Evolutionary conservation across 2,888 invertebrate species (phyloP).

Genomic region (Teleiodes luculella): DNA sequence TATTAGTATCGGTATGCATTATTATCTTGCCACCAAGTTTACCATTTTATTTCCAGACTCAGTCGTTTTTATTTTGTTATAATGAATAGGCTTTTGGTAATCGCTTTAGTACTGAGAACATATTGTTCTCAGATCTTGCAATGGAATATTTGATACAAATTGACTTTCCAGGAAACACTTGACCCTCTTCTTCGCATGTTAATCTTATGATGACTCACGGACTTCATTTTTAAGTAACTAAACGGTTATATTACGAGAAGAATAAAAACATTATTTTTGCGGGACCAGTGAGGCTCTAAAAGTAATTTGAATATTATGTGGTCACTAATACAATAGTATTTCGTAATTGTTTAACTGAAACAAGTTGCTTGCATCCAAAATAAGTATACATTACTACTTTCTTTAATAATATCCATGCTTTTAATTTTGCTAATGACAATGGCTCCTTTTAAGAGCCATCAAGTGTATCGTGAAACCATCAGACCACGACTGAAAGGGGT

Average conservation of each 20-base stretch:
- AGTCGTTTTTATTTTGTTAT: not conserved
- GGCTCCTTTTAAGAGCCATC: not conserved
- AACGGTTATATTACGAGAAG: too few relatives aligned
- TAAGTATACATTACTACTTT: not conserved
- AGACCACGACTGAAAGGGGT: conserved; percentile 4
- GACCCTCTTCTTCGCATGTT: too few relatives aligned
- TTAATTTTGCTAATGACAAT: conserved; percentile 10
- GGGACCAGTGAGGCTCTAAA: too few relatives aligned
- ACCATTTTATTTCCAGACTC: conserved; percentile 40
- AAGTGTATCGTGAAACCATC: conserved; percentile 4
- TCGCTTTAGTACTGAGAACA: not conserved
- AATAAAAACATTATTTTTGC: too few relatives aligned
- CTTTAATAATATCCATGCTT: not conserved
- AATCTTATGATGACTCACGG: too few relatives aligned
- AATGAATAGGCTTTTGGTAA: conserved; percentile 5
- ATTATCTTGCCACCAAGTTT: conserved; percentile 42
- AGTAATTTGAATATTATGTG: too few relatives aligned
- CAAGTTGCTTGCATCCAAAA: not conserved
- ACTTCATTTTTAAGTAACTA: too few relatives aligned
- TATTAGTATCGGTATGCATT: conserved; percentile 56
- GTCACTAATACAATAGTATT: too few relatives aligned
- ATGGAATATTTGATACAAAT: too few relatives aligned
- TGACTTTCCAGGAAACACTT: too few relatives aligned
- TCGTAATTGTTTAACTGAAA: conserved; percentile 11
- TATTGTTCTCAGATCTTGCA: too few relatives aligned